Evolutionary conservation across 2,797 vertebrate species (phyloP), one percentile per base, ranked within the genome.

Genomic region (Synanceia verrucosa): DNA sequence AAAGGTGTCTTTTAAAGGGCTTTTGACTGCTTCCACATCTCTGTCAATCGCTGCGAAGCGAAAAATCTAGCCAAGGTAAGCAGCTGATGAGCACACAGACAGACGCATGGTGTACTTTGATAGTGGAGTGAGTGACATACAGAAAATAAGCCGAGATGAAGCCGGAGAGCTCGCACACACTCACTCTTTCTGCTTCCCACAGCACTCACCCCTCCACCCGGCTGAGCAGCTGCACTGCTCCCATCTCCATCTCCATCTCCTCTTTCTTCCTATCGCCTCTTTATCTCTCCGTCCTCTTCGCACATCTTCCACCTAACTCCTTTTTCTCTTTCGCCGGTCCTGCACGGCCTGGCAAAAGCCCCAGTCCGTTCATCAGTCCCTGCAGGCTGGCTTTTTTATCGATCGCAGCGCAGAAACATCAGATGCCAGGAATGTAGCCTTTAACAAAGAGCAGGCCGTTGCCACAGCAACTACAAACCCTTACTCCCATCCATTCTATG

Each of bases 391-490:
- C 50, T 57, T 78, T 79, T 86, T 81, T 87, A 93, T 93, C 85
- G 92, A 93, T 90, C 76, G 81, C 81, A 23, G 78, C 86, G 51
- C 87, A 90, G 90, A 86, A 89, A 88, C 91, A 91, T 92, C 91
- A 92, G 88, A 93, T 90, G 87, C 89, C 90, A 86, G 90, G 88
- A 91, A 90, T 90, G 90, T 86, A 90, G 91, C 90, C 85, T 89
- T 88, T 88, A 89, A 91, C 89, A 92, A 91, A 92, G 90, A 94
- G 91, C 91, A 89, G 89, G 83, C 89, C 74, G 93, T 95, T 93
- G 89, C 94, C 91, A 93, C 88, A 88, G 93, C 93, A 94, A 94
- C 93, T 85, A 86, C 90, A 93, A 90, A 82, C 86, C 91, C 90
- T 89, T 58, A 89, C 91, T 92, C 88, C 86, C 83, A 88, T 90